phyloP scores from a whole-genome alignment of 2,113 vertebrate genomes.

The Dromaius novaehollandiae region DNA sequence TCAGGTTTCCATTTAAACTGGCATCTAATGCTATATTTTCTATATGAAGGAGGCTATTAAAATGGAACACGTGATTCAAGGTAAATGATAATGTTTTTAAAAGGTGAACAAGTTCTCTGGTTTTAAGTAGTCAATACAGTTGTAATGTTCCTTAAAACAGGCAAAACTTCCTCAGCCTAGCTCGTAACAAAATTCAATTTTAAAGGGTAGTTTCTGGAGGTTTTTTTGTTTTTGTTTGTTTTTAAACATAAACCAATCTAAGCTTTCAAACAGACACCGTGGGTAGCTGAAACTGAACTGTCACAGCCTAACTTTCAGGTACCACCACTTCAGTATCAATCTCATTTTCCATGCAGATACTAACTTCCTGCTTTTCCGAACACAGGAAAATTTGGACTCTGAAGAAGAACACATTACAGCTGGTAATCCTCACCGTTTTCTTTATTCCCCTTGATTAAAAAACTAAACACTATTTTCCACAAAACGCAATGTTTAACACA shows the following conservation, averaged over 20 bases:
- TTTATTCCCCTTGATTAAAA: not conserved
- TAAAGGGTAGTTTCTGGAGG: not conserved
- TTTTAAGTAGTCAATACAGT: slow-evolving; percentile 58
- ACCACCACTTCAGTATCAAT: not conserved
- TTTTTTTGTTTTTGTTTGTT: not conserved
- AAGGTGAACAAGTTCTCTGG: slow-evolving; percentile 74
- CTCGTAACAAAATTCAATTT: slow-evolving; percentile 12
- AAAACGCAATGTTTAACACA: not conserved
- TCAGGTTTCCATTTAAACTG: slow-evolving; percentile 20
- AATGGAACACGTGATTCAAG: slow-evolving; percentile 84
- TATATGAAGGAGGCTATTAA: slow-evolving; percentile 83
- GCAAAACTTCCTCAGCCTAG: slow-evolving; percentile 73
- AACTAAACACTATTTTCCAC: not conserved
- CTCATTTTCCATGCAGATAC: not conserved
- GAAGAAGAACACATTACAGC: not conserved
- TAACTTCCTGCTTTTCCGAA: not conserved
- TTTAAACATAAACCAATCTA: not conserved
- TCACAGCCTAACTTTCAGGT: not conserved
- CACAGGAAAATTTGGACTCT: not conserved
- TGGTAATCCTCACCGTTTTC: not conserved
- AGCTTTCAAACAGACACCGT: not conserved
- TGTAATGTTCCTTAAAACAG: slow-evolving; percentile 71
- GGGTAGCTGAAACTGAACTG: not conserved
- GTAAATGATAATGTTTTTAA: slow-evolving; percentile 81
- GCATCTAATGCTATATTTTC: slow-evolving; percentile 76